phyloP scores from a whole-genome alignment of 2,888 invertebrate species.

The Amitus sp. region DNA sequence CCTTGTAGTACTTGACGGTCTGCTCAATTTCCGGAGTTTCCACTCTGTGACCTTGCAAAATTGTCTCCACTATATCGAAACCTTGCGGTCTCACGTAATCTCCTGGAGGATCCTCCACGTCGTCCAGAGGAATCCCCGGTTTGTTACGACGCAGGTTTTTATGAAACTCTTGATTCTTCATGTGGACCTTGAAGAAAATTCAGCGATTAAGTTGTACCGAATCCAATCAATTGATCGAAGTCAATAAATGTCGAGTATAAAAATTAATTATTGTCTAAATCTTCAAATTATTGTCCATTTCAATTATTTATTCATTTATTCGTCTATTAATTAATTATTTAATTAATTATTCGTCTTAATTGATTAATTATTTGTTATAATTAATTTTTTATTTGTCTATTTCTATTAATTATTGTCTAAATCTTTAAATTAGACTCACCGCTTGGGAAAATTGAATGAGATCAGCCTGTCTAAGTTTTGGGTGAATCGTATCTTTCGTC shows the following conservation, averaged over 20 bases:
- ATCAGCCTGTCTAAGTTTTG: conserved; percentile 65
- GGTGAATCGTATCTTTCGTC: conserved; percentile 53
- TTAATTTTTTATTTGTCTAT: too few relatives aligned
- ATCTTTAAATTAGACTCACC: conserved; percentile 53
- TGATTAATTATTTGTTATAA: too few relatives aligned
- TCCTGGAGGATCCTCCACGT: conserved; percentile 69
- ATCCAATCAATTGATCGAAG: too few relatives aligned
- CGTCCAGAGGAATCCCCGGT: conserved; percentile 69
- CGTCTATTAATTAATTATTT: too few relatives aligned
- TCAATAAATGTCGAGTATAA: too few relatives aligned
- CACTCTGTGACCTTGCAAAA: conserved; percentile 61
- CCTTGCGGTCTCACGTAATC: conserved; percentile 73
- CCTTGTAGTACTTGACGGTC: conserved; percentile 59
- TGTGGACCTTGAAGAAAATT: conserved; percentile 73
- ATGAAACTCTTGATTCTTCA: conserved; percentile 75
- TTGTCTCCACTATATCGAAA: conserved; percentile 71
- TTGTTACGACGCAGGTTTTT: conserved; percentile 74
- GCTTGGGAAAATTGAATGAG: conserved; percentile 69
- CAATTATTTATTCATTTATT: too few relatives aligned
- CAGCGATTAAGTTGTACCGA: too few relatives aligned
- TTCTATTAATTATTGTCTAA: background rate
- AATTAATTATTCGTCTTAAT: too few relatives aligned
- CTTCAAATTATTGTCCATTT: too few relatives aligned
- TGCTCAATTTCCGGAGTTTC: conserved; percentile 58
- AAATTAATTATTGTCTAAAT: too few relatives aligned